Percentiles rank a stretch among this genome's conserved stretches.
Conservation (phyloP, 2,797 vertebrate species). For the Myotis planiceps region DNA sequence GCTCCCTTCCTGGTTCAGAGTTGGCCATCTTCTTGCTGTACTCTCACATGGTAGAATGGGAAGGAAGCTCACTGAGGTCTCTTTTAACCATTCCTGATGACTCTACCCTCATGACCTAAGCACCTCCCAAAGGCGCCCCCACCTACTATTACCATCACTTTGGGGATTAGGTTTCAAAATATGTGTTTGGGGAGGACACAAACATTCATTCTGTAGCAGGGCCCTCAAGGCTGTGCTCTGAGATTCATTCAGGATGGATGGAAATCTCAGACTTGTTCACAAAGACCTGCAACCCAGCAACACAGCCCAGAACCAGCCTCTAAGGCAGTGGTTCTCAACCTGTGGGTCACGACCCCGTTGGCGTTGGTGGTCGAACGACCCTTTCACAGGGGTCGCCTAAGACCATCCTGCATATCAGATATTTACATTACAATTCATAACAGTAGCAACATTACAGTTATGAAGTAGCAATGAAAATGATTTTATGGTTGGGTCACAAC, state of each 20-base stretch:
- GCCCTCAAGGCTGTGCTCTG: not conserved
- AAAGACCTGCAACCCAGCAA: not conserved
- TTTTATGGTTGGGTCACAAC: no score
- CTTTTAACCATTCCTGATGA: not conserved
- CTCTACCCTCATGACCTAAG: not conserved
- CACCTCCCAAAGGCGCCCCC: not conserved
- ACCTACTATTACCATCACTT: not conserved
- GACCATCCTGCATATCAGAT: no score
- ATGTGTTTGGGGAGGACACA: not conserved
- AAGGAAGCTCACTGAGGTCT: not conserved
- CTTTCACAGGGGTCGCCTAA: no score
- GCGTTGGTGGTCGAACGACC: no score
- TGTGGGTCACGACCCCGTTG: no score
- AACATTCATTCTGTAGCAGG: not conserved
- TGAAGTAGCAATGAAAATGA: no score
- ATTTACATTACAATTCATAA: no score
- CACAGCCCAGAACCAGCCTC: not conserved
- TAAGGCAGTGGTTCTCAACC: not conserved
- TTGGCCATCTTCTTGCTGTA: not conserved
- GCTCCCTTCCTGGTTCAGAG: not conserved
- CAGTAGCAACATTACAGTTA: no score
- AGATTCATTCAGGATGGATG: not conserved
- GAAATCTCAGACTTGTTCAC: not conserved
- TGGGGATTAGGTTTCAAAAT: not conserved
- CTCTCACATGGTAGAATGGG: not conserved